Percentiles rank a stretch among this genome's conserved stretches.
These are phyloP conservation scores for Salmo trutta DNA, from an alignment of 2,797 vertebrate genomes.

Conservation along the genomic window DNA sequence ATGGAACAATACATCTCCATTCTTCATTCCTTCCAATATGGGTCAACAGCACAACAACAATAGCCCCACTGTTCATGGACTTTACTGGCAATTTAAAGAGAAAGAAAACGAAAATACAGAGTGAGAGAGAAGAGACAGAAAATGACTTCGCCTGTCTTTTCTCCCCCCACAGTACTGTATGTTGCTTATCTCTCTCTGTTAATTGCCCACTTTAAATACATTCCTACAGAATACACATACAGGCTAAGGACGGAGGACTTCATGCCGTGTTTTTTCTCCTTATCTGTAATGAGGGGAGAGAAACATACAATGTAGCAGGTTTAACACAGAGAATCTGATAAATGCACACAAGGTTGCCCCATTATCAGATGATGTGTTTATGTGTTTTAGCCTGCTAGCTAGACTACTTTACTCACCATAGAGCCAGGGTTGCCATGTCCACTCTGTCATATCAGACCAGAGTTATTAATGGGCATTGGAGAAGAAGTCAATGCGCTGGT, in stretches of 20 bases:
- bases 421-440: background rate
- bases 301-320: constrained; percentile 19
- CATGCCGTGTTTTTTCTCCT: constrained; percentile 1
- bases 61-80: constrained; percentile 53
- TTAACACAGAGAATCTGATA: constrained; percentile 26
- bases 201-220: constrained; percentile 59
- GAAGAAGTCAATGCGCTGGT: constrained; percentile 5
- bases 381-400: background rate
- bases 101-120: constrained; percentile 47
- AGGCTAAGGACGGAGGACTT: constrained; percentile 24
- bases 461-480: constrained; percentile 7
- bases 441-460: background rate
- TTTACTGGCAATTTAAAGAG: constrained; percentile 51
- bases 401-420: background rate
- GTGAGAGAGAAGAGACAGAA: constrained; percentile 28
- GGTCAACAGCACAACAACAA: constrained; percentile 60
- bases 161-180: constrained; percentile 41
- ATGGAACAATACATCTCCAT: constrained; percentile 58
- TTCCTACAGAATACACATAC: constrained; percentile 44
- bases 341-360: constrained; percentile 13
- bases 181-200: constrained; percentile 61
- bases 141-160: constrained; percentile 44
- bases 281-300: constrained; percentile 23
- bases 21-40: constrained; percentile 58
- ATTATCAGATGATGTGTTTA: background rate